Base-by-base conservation (phyloP, 2,113 vertebrate genomes). In the Neodontobutis hainanensis region DNA sequence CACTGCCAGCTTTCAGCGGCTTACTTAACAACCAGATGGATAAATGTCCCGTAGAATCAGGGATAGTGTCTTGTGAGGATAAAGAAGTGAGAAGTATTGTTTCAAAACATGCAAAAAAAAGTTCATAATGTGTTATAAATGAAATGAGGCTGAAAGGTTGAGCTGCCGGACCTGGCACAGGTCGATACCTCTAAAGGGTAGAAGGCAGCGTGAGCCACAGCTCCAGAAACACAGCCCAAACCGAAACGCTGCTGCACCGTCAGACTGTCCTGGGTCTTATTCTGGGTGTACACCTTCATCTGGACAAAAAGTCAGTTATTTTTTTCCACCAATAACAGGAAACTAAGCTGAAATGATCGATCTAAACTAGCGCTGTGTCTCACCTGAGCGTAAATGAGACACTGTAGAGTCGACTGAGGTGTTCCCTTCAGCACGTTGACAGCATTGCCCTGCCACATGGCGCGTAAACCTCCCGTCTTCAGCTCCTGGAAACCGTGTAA, bases 171-270 rank as follows among this genome's bases (percentile, higher is more conserved):
- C 80, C 83, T 89, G 19, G 19, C 19, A 27, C 19, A 27, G 64
- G 45, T 79, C 77, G 72, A 84, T 82, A 93, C 92, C 92, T 93
- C 92, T 83, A 93, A 84, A 36, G 92, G 92, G 70, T 92, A 93
- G 85, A 93, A 93, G 58, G 70, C 87, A 49, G 91, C 86, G 7
- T 93, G 92, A 65, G 90, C 84, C 0, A 85, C 88, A 11, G 91
- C 78, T 42, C 92, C 92, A 9, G 92, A 91, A 5, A 92, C 70
- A 66, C 91, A 93, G 35, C 92, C 91, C 83, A 92, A 61, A 8
- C 88, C 86, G 32, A 93, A 92, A 2, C 92, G 85, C 68, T 92
- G 87, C 70, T 85, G 87, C 51, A 93, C 87, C 4, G 88, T 87
- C 73, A 92, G 74, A 19, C 61, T 56, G 49, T 86, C 72, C 73